Percentiles rank a stretch among this genome's conserved stretches.
Evolutionary conservation across 2,113 vertebrate genomes (phyloP).

Genomic region (Daphoenositta chrysoptera): DNA sequence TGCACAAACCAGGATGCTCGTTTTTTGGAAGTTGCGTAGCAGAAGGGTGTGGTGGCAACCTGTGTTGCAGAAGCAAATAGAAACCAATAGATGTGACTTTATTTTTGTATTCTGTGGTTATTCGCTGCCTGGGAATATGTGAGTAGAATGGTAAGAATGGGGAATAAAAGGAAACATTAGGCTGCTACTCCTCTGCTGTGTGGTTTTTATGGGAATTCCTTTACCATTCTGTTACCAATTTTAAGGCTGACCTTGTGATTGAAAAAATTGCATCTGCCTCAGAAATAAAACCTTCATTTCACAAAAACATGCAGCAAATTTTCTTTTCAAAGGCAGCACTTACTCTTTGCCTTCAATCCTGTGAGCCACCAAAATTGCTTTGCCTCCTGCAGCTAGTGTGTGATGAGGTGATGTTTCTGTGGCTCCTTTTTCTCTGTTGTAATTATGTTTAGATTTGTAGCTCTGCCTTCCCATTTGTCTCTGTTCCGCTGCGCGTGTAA

Average conservation of each 20-base stretch:
- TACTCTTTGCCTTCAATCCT: neutral
- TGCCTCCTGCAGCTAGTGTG: neutral
- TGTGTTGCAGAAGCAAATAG: neutral
- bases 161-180: neutral
- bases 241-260: neutral
- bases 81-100: neutral
- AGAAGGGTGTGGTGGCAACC: fast-evolving
- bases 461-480: neutral
- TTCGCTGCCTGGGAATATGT: neutral
- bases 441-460: neutral
- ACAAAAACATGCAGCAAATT: neutral
- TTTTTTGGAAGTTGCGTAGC: neutral
- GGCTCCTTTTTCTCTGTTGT: neutral
- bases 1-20: fast-evolving
- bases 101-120: neutral
- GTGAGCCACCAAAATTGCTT: neutral
- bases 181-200: neutral
- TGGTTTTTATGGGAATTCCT: neutral
- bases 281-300: neutral
- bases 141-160: neutral
- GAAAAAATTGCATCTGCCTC: neutral
- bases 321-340: neutral
- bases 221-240: neutral
- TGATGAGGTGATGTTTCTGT: neutral
- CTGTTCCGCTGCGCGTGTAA: fast-evolving